Percentiles rank a stretch among this genome's conserved stretches.
Evolutionary conservation across 2,113 vertebrate genomes (phyloP).

Genomic region (Rhegmatorhina hoffmannsi): DNA sequence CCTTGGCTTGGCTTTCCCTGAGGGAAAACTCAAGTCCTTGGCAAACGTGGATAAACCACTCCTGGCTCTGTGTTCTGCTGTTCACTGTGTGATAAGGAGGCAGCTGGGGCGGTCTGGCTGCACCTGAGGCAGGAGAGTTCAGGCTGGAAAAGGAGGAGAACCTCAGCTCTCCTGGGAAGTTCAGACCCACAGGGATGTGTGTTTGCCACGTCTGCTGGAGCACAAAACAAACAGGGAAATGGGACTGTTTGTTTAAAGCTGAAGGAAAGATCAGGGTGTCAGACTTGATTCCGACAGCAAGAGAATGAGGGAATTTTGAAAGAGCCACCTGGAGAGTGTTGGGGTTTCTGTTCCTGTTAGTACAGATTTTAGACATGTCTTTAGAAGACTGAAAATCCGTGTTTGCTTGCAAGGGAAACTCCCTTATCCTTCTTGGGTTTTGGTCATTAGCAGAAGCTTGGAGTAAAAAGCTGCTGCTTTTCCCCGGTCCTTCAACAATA

Average conservation of each 20-base stretch:
- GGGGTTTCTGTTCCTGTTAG: slow-evolving; percentile 56
- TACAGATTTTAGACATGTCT: background rate
- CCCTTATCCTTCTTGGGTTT: background rate
- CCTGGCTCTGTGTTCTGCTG: background rate
- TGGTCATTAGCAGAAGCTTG: background rate
- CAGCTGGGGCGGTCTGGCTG: background rate
- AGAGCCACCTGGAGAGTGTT: slow-evolving; percentile 31
- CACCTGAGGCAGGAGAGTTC: background rate
- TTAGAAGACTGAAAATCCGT: slow-evolving; percentile 16
- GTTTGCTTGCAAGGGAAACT: background rate
- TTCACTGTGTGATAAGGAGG: background rate
- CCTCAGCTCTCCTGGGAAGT: slow-evolving; percentile 31
- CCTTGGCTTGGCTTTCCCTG: background rate
- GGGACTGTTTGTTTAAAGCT: slow-evolving; percentile 48
- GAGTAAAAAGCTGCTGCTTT: background rate
- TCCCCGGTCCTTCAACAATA: background rate
- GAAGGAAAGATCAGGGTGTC: slow-evolving; percentile 30
- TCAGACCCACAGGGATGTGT: slow-evolving; percentile 28
- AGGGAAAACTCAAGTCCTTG: background rate
- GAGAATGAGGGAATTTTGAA: background rate
- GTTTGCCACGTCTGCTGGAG: slow-evolving; percentile 56
- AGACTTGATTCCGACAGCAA: slow-evolving; percentile 4
- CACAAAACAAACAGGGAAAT: slow-evolving; percentile 44
- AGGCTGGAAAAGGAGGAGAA: background rate
- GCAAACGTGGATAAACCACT: background rate